These are phyloP conservation scores for Ganaspis brasiliensis DNA, from an alignment of 2,888 invertebrate genomes.

Conservation along the genomic window DNA sequence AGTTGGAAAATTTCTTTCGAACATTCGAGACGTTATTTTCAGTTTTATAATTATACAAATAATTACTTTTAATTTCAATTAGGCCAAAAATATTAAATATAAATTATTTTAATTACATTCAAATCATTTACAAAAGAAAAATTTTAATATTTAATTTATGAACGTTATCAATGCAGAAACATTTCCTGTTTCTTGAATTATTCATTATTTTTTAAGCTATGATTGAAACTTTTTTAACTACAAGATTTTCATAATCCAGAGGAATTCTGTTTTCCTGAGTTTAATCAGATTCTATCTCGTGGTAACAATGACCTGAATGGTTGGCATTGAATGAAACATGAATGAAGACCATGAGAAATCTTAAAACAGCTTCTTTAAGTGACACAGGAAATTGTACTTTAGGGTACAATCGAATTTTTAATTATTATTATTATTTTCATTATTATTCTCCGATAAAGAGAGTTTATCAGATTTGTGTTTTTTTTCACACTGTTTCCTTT, in stretches of 20 bases:
- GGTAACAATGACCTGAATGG: conserved; percentile 64
- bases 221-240: not conserved
- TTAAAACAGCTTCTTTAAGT: conserved; percentile 33
- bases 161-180: too few species aligned
- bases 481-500: not conserved
- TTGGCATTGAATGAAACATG: conserved; percentile 57
- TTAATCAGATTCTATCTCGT: conserved; percentile 40
- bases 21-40: too few species aligned
- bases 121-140: too few species aligned
- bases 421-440: not conserved
- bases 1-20: too few species aligned
- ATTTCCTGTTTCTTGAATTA: not conserved
- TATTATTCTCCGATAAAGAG: not conserved
- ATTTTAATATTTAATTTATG: too few species aligned
- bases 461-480: not conserved
- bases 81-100: too few species aligned
- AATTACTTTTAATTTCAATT: not conserved
- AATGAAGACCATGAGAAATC: conserved; percentile 55
- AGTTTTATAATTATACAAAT: not conserved
- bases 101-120: too few species aligned
- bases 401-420: not conserved
- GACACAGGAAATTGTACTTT: conserved; percentile 24
- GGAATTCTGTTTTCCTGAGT: conserved; percentile 17
- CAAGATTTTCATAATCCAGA: not conserved
- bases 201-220: not conserved